Evolutionary conservation across 1,140 invertebrate species (phyloP).

Genomic region (Metaphire vulgaris): DNA sequence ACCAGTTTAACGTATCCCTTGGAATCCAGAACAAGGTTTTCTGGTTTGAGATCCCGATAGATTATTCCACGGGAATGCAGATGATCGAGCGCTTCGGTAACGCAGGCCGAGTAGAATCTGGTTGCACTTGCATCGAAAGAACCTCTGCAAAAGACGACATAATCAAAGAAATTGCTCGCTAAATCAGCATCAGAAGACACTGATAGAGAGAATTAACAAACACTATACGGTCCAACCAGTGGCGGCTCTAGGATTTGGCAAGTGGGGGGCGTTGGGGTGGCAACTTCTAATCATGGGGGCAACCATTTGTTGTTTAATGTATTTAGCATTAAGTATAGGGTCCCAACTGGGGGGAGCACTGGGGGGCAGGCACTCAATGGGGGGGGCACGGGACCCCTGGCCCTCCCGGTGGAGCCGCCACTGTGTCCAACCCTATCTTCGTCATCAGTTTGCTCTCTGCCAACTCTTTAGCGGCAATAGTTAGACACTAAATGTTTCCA

Average conservation of each 20-base stretch:
- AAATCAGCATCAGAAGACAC: background rate
- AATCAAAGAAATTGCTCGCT: background rate
- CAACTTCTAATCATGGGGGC: background rate
- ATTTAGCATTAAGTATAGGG: background rate
- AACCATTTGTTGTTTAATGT: background rate
- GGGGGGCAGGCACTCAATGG: no score
- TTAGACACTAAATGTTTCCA: no score
- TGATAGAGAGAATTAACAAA: background rate
- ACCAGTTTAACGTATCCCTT: slow-evolving; percentile 87
- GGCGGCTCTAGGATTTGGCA: background rate
- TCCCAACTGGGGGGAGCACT: no score
- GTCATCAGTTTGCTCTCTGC: no score
- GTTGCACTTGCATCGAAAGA: slow-evolving; percentile 77
- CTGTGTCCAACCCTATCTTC: no score
- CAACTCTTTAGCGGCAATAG: no score
- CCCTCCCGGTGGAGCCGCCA: no score
- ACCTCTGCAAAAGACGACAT: slow-evolving; percentile 49
- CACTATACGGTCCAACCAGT: background rate
- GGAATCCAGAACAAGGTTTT: slow-evolving; percentile 81
- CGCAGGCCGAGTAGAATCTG: slow-evolving; percentile 82
- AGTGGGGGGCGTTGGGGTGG: background rate
- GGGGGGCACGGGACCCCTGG: no score
- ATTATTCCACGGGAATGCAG: slow-evolving; percentile 79
- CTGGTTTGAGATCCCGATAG: slow-evolving; percentile 89
- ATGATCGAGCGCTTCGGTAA: slow-evolving; percentile 84